phyloP scores from a whole-genome alignment of 2,888 invertebrate species.

The Rugalucina vietnamica region DNA sequence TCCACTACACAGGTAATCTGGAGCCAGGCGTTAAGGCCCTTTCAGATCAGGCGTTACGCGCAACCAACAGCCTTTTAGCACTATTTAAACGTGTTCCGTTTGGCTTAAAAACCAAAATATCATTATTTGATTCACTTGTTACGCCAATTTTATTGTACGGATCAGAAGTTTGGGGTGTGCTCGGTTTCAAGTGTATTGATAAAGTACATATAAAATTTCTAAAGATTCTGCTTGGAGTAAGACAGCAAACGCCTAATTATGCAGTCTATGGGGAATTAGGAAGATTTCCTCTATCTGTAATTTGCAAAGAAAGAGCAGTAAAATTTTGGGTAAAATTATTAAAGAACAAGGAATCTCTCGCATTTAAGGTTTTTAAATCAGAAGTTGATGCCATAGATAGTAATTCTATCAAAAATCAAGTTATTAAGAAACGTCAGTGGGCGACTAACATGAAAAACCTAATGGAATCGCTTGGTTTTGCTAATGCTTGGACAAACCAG shows the following conservation, averaged over 20 bases:
- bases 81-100: background rate
- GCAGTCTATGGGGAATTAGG: background rate
- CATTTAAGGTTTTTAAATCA: no score
- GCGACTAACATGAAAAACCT: no score
- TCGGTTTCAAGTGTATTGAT: background rate
- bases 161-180: background rate
- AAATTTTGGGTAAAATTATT: background rate
- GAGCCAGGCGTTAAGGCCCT: background rate
- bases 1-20: background rate
- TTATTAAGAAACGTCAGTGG: no score
- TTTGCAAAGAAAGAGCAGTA: background rate
- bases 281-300: background rate
- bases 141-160: background rate
- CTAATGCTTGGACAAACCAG: no score
- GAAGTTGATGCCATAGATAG: no score
- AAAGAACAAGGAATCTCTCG: background rate
- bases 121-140: background rate
- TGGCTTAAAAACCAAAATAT: background rate
- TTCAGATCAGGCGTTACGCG: background rate
- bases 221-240: background rate
- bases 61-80: background rate
- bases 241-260: background rate
- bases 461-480: no score
- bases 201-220: background rate
- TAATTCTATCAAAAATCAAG: no score